Conservation (phyloP, 2,113 vertebrate genomes). For the Sialia sialis region DNA sequence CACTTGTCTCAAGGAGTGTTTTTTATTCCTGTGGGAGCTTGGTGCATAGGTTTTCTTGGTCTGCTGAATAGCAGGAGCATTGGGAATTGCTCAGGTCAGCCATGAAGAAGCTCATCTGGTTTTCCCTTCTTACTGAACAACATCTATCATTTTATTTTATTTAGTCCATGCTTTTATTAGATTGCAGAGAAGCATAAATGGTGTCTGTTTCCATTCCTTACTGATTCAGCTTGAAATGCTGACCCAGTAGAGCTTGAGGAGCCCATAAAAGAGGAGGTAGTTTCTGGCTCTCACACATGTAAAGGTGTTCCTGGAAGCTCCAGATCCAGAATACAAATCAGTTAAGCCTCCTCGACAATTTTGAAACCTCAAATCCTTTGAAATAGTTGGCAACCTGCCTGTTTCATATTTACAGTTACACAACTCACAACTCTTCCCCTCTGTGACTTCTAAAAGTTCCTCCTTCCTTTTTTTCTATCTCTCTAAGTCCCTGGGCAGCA, state of each 20-base stretch:
- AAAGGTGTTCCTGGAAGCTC: constrained; percentile 45
- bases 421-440: constrained; percentile 49
- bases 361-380: constrained; percentile 55
- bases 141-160: neutral
- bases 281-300: neutral
- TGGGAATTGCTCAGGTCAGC: neutral
- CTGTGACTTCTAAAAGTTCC: constrained; percentile 17
- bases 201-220: constrained; percentile 43
- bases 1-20: fast-evolving
- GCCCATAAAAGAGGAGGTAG: neutral
- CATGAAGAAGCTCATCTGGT: neutral
- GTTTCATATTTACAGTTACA: constrained; percentile 15
- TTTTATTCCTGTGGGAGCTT: neutral
- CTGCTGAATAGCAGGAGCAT: neutral
- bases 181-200: neutral
- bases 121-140: neutral
- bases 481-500: neutral
- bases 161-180: constrained; percentile 20
- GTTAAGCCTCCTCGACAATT: constrained; percentile 13
- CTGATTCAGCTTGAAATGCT: neutral
- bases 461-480: constrained; percentile 36
- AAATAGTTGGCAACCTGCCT: constrained; percentile 26
- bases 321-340: neutral
- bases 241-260: constrained; percentile 4
- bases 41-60: neutral